Evolutionary conservation across 2,113 vertebrate genomes (phyloP), one percentile per base, ranked within the genome.

Genomic region (Nycticorax nycticorax): DNA sequence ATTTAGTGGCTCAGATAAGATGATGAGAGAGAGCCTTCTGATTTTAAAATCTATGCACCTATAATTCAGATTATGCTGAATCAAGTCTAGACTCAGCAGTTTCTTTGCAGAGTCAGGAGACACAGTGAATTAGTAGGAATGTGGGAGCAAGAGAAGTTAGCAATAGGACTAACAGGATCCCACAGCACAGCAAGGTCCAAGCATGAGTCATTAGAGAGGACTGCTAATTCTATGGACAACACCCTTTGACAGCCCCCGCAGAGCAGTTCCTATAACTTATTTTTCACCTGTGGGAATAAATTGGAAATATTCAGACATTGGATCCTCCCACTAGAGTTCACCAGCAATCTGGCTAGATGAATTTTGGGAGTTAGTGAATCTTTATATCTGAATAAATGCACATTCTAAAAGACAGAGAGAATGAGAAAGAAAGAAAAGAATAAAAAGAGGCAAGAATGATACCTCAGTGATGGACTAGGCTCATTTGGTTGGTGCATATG

Each of bases 401-500:
- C 14, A 15, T 22, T 80, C 35, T 77, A 60, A 90, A 68, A 20
- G 6, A 47, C 21, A 82, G 21, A 37, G 3, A 77, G 13, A n/a
- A 8, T 2, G 4, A 66, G 33, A 63, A 57, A 71, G 5, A 57
- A 63, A n/a, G 5, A 43, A 73, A 55, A 35, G 4, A 62, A 39
- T 11, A 32, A 77, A 79, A 66, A 72, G 15, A 60, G 8, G 4
- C 10, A 77, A 62, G 28, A 67, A 55, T 28, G 23, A 43, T 32
- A 35, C 6, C 6, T 59, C 17, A 43, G 4, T 64, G 41, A 21
- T 45, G 22, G 30, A 72, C 21, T 66, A 18, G 21, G 24, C 20
- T 79, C 19, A 45, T 47, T 87, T 73, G 1, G 10, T 64, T 64
- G 48, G 10, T 0, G 0, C 18, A 22, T 12, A 53, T 5, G 9